Evolutionary conservation across 1,140 invertebrate species (phyloP), one percentile per base, ranked within the genome.

Genomic region (Drosophila fuyamai): DNA sequence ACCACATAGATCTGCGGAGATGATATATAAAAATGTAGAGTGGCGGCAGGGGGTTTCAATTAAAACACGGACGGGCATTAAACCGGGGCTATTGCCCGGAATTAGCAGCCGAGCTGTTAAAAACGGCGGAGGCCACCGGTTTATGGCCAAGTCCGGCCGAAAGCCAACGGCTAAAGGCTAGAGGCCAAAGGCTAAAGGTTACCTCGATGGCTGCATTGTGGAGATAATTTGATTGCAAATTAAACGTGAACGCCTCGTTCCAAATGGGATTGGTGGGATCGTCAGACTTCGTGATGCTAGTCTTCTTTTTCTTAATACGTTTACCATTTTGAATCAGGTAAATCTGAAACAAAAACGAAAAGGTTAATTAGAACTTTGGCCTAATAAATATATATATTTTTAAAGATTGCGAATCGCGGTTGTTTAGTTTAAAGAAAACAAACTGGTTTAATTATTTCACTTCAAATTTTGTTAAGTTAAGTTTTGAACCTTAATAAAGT

Each of bases 181-280:
- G 53, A 73, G 56, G 51, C n/a, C n/a, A 75, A 75, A 57, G 70
- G 71, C 44, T 23, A 53, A 57, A 73, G 56, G 51, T 59, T 59
- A 97, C 96, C 94, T 97, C 96, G 80, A 97, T 94, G 44, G 96
- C 95, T 71, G 96, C 95, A 75, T 95, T 94, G 41, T 95, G 93
- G 3, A 97, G 93, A 79, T 94, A 94, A 40, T 94, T 93, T 5
- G 96, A 95, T 50, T 96, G 93, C 79, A 98, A 94, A 92, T 97
- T 98, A 92, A 98, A 99, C 12, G 96, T 96, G 76, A 98, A 95
- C 5, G 97, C 97, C 93, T 99, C 97, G 92, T 98, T 98, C 96
- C 98, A 99, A 8, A 98, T 96, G n/a, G 98, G 97, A 93, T 97
- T 97, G 41, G 95, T 94, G 12, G 96, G 97, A 82, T 96, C 96